Evolutionary conservation across 2,888 invertebrate species (phyloP), one percentile per base, ranked within the genome.

Genomic region (Smittia aterrima): DNA sequence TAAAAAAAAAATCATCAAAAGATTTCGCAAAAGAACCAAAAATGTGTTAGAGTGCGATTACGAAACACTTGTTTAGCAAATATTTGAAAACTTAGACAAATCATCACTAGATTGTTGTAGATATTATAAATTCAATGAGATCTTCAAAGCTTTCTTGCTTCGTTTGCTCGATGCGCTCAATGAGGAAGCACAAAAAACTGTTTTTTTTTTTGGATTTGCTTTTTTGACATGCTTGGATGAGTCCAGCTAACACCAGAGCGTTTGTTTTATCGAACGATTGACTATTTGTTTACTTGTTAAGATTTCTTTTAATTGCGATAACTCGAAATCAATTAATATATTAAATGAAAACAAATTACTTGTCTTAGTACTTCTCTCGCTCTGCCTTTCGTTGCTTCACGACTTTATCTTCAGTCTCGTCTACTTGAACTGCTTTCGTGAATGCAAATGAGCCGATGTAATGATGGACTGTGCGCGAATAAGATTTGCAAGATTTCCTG

Each of bases 261-360:
- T 6, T 32, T 32, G 32, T 32, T 32, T 32, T 32, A 32, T 3
- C 32, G 32, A n/a, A 6, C 32, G 32, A 32, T 47, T 3, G 16
- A 47, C 47, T 4, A 7, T 38, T 38, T 38, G 38, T 38, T 38
- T 38, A 38, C 38, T 47, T 11, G 47, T 47, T 16, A n/a, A n/a
- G 24, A 62, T 13, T 20, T 62, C 58, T 62, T 22, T 18, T 62
- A 62, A 24, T 62, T 62, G 58, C 58, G 58, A 62, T 62, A 62
- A 62, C 58, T 62, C 22, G 58, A 62, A 24, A 62, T 62, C 58
- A 62, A 24, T 62, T 62, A 62, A 62, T 62, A 20, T 9, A 62
- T 62, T 62, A 20, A 62, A 62, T 62, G 47, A 47, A 47, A 47
- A 47, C 47, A 47, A 47, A 47, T 47, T n/a, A 47, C 47, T 47